phyloP scores from a whole-genome alignment of 2,888 invertebrate genomes.

The Thereva unica region DNA sequence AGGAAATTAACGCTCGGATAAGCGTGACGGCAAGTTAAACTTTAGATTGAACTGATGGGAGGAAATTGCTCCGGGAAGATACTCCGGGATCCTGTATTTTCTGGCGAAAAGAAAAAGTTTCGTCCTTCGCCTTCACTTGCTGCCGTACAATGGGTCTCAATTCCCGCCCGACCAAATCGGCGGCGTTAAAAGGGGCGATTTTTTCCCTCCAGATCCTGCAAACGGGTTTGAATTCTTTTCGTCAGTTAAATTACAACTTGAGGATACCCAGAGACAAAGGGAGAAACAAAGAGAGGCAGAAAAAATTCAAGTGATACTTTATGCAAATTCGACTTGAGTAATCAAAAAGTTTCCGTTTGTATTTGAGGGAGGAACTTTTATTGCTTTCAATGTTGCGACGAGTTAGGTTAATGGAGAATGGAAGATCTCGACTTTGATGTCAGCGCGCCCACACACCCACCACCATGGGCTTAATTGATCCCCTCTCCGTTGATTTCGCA shows the following conservation, averaged over 20 bases:
- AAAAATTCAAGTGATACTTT: slow-evolving; percentile 20
- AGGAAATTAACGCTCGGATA: slow-evolving; percentile 39
- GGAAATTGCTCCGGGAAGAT: slow-evolving; percentile 19
- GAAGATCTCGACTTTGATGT: too few species aligned
- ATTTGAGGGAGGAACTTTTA: slow-evolving; percentile 15
- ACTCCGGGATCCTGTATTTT: slow-evolving; percentile 5
- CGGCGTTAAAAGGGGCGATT: not conserved
- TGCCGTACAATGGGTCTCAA: too few species aligned
- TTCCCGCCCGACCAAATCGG: too few species aligned
- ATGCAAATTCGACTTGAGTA: slow-evolving; percentile 22
- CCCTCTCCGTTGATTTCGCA: too few species aligned
- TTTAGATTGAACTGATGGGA: slow-evolving; percentile 27
- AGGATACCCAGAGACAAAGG: not conserved
- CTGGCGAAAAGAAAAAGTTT: slow-evolving; percentile 24
- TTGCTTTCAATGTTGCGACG: slow-evolving; percentile 11
- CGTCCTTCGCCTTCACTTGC: not conserved
- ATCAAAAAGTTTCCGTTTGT: slow-evolving; percentile 24
- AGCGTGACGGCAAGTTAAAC: slow-evolving; percentile 40
- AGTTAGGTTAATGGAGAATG: slow-evolving; percentile 5
- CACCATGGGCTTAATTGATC: too few species aligned
- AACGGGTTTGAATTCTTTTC: slow-evolving; percentile 13
- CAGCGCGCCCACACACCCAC: too few species aligned
- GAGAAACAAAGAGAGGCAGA: not conserved
- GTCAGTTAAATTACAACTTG: slow-evolving; percentile 8
- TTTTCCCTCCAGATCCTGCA: not conserved